These are phyloP conservation scores for Geophilus truncorum DNA, from an alignment of 2,888 invertebrate species.

Conservation along the genomic window DNA sequence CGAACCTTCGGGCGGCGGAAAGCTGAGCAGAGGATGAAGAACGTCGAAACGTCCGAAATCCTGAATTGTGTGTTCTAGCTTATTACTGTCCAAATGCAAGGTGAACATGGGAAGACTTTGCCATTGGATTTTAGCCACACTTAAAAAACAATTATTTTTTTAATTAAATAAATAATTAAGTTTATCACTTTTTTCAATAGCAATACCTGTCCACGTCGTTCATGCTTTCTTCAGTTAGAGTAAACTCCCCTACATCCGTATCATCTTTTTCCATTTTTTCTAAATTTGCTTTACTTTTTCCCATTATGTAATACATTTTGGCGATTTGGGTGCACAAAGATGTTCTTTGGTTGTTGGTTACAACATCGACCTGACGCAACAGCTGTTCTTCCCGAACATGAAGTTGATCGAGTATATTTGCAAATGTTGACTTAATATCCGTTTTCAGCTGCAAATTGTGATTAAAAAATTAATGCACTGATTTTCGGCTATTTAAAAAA, in stretches of 20 bases:
- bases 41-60: neutral
- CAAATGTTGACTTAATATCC: neutral
- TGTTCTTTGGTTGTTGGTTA: constrained; percentile 17
- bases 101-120: neutral
- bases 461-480: neutral
- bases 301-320: constrained; percentile 32
- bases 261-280: neutral
- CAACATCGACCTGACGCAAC: constrained; percentile 34
- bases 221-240: neutral
- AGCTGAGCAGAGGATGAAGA: neutral
- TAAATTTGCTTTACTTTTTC: constrained; percentile 14
- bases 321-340: constrained; percentile 32
- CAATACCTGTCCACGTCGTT: neutral
- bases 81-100: neutral
- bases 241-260: neutral
- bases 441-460: neutral
- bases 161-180: neutral
- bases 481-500: neutral
- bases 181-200: too few species aligned
- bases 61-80: neutral
- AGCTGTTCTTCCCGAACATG: constrained; percentile 34
- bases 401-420: neutral
- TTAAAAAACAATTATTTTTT: neutral
- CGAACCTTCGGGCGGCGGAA: neutral
- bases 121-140: neutral